phyloP scores from a whole-genome alignment of 2,797 vertebrate genomes.

The Falco rusticolus region DNA sequence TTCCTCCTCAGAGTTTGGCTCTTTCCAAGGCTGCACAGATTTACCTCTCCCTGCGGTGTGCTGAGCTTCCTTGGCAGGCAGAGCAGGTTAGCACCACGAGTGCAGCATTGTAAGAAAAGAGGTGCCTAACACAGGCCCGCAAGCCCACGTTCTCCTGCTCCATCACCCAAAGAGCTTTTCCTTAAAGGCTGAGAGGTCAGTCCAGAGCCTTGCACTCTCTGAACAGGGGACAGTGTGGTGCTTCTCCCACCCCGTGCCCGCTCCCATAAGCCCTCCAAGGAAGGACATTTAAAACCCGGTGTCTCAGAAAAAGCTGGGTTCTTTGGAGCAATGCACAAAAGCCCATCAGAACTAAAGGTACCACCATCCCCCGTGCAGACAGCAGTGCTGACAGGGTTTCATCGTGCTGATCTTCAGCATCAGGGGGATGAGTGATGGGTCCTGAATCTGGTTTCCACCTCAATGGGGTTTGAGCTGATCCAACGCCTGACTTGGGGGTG shows the following conservation, averaged over 20 bases:
- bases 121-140: not conserved
- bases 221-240: not conserved
- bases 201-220: not conserved
- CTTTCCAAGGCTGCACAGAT: not conserved
- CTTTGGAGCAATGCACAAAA: not conserved
- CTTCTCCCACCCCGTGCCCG: not conserved
- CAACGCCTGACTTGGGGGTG: not conserved
- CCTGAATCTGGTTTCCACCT: not conserved
- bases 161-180: not conserved
- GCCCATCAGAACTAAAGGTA: not conserved
- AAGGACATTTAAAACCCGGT: not conserved
- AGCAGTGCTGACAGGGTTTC: not conserved
- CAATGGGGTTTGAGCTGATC: not conserved
- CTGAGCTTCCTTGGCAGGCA: constrained; percentile 35
- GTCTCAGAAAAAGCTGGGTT: not conserved
- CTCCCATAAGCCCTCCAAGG: not conserved
- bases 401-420: not conserved
- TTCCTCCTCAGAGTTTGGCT: not conserved
- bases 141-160: not conserved
- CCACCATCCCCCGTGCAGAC: not conserved
- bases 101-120: constrained; percentile 4
- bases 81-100: constrained; percentile 22
- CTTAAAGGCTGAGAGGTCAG: not conserved
- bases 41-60: constrained; percentile 15
- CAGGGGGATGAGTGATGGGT: not conserved